A percentile compares a stretch with the other conserved stretches of the same genome.
phyloP scores from a whole-genome alignment of 2,113 vertebrate genomes.

The Ahaetulla prasina region DNA sequence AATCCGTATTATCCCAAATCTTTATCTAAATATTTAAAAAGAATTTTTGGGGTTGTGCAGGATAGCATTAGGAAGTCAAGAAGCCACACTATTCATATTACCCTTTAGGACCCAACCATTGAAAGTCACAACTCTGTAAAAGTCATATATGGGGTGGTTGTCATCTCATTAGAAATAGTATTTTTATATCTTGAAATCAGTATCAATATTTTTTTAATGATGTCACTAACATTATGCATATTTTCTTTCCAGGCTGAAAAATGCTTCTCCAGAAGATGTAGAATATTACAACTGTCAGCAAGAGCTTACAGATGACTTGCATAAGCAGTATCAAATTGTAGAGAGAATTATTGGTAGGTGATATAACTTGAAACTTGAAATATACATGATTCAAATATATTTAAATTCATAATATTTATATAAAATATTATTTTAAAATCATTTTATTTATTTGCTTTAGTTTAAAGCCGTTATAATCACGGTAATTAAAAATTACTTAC shows the following conservation, averaged over 20 bases:
- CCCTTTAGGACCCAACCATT: neutral
- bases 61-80: no score
- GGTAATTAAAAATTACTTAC: neutral
- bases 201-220: neutral
- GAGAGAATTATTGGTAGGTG: conserved; percentile 93
- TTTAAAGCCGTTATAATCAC: neutral
- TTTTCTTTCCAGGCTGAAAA: conserved; percentile 81
- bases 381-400: neutral
- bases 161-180: neutral
- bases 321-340: conserved; percentile 96
- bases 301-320: conserved; percentile 92
- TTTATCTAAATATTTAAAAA: neutral
- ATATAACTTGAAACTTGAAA: neutral
- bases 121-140: neutral
- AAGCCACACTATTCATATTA: neutral
- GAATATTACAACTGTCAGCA: conserved; percentile 98
- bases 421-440: neutral
- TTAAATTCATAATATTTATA: neutral
- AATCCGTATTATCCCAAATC: neutral
- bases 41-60: neutral
- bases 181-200: neutral
- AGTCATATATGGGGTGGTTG: neutral
- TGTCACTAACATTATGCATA: neutral
- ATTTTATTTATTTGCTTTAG: neutral
- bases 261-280: conserved; percentile 95